Evolutionary conservation across 2,888 invertebrate genomes (phyloP), one percentile per base, ranked within the genome.

Genomic region (Latheticus oryzae): DNA sequence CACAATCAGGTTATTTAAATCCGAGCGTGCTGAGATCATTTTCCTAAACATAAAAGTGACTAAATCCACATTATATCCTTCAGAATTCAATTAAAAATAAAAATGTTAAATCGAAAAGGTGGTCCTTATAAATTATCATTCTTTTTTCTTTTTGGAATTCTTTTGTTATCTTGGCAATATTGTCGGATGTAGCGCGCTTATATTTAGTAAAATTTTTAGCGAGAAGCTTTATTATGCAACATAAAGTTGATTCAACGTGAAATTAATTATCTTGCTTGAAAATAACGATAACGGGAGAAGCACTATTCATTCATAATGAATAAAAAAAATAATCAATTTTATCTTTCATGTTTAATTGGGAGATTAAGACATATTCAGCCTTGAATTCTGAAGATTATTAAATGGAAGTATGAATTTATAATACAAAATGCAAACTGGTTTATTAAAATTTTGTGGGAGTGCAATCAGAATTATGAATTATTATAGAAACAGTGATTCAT

Each of bases 31-130:
- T 21, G 7, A 7, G 21, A 7, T 21, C 7, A 21, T 7, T 21
- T 21, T 21, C 7, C 7, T 45, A 45, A 45, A 30, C 45, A 30
- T 26, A 28, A 50, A 26, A 26, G n/a, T 9, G 28, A 19, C 16
- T 26, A 12, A 37, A 8, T 13, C 37, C 38, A 38, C 50, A 48
- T 9, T 26, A 48, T 50, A 37, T 26, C 28, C 28, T 11, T 1
- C 28, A 38, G 35, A 38, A 50, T 35, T 30, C 26, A 19, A 38
- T 38, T 28, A 50, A 50, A 38, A 26, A 26, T 38, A 38, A 37
- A 50, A 38, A 37, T 28, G 50, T 38, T 50, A 38, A 50, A 50
- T 50, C 28, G 38, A 50, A 38, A 50, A 50, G 50, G 50, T 50
- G 50, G 50, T 37, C 28, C 38, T 32, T 38, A 38, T 50, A 50